Percentiles rank a stretch among this genome's conserved stretches.
These are phyloP conservation scores for Dromococcyx pavoninus DNA, from an alignment of 2,797 vertebrate genomes.

Conservation along the genomic window DNA sequence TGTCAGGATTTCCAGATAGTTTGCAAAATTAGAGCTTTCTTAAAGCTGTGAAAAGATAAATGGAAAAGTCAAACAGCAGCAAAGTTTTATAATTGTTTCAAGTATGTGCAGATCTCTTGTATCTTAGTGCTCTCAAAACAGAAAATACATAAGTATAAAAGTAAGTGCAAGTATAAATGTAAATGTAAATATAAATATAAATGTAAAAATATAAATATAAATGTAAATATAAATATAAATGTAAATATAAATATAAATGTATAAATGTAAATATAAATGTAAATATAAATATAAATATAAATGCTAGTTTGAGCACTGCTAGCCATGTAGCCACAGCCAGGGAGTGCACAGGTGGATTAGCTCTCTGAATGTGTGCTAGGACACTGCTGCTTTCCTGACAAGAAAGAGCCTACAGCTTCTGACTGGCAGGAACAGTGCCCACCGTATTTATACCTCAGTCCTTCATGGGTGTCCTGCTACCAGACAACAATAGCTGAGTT, in stretches of 20 bases:
- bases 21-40: not conserved
- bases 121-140: not conserved
- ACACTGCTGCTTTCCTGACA: not conserved
- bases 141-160: too few species aligned
- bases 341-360: not conserved
- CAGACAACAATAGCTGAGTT: not conserved
- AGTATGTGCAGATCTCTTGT: not conserved
- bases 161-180: too few species aligned
- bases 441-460: not conserved
- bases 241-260: too few species aligned
- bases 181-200: too few species aligned
- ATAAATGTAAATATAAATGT: too few species aligned
- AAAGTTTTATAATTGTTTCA: not conserved
- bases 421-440: not conserved
- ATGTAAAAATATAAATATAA: too few species aligned
- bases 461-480: not conserved
- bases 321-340: not conserved
- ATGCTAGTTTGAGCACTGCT: not conserved
- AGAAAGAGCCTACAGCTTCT: not conserved
- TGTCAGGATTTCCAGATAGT: not conserved
- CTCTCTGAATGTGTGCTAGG: not conserved
- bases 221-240: too few species aligned
- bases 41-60: not conserved
- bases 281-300: too few species aligned
- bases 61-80: not conserved